Evolutionary conservation across 2,888 invertebrate species (phyloP).

Genomic region (Scaptodrosophila latifasciaeformis): DNA sequence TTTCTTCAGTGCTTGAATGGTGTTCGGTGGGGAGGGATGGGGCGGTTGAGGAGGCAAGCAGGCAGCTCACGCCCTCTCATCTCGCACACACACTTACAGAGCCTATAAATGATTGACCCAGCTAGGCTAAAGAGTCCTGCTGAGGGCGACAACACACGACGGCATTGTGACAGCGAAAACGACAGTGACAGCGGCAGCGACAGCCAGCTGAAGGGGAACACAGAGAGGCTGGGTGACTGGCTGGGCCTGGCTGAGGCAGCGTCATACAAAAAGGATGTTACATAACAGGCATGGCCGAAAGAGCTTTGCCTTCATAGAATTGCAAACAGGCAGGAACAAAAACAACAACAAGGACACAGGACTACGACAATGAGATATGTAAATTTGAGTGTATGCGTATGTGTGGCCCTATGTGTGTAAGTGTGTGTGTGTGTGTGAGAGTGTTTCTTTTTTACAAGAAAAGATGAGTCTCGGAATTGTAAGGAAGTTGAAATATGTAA

Average conservation of each 20-base stretch:
- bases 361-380: conserved; percentile 32
- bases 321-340: conserved; percentile 28
- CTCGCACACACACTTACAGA: conserved; percentile 15
- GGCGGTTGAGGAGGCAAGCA: too few species aligned
- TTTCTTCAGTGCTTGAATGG: too few species aligned
- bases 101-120: neutral
- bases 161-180: conserved; percentile 38
- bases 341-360: too few species aligned
- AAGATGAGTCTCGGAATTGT: neutral
- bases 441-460: too few species aligned
- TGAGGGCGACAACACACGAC: conserved; percentile 11
- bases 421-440: conserved; percentile 1
- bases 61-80: conserved; percentile 49
- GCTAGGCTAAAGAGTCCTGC: neutral
- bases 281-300: conserved; percentile 53
- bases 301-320: neutral
- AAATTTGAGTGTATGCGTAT: conserved; percentile 6
- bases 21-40: too few species aligned
- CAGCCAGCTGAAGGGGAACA: too few species aligned
- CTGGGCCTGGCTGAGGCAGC: too few species aligned
- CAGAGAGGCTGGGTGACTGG: too few species aligned
- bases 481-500: neutral
- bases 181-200: conserved; percentile 61
- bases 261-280: conserved; percentile 65
- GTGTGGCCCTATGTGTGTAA: neutral